A percentile compares a stretch with the other conserved stretches of the same genome.
phyloP scores from a whole-genome alignment of 2,888 invertebrate species.

The Xanthia icteritia region DNA sequence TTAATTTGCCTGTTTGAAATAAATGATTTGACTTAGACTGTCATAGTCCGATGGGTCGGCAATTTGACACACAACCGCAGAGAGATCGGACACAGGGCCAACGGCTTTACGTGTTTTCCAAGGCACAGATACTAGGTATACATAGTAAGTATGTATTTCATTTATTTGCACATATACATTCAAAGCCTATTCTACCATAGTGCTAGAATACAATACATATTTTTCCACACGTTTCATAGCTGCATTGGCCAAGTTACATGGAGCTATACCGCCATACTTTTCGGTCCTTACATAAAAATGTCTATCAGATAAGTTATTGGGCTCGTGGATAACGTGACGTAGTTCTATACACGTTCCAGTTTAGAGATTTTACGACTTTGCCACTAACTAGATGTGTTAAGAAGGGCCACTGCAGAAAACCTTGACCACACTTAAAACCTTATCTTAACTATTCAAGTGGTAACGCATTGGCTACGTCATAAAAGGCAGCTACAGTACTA shows the following conservation, averaged over 20 bases:
- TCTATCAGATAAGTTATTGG: constrained; percentile 66
- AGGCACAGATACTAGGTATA: too few relatives aligned
- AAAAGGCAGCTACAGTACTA: too few relatives aligned
- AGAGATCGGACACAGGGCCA: too few relatives aligned
- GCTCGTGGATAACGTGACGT: constrained; percentile 57
- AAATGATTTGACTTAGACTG: too few relatives aligned
- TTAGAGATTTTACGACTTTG: constrained; percentile 58
- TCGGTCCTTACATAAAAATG: constrained; percentile 62
- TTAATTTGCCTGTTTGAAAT: too few relatives aligned
- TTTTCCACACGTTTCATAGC: constrained; percentile 33
- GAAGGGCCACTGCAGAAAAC: constrained; percentile 2
- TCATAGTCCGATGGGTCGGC: too few relatives aligned
- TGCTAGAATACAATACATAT: constrained; percentile 26
- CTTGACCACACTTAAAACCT: background rate
- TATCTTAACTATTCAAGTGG: background rate
- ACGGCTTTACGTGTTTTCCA: too few relatives aligned
- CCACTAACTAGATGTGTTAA: background rate
- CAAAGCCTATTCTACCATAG: background rate
- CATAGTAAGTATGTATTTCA: too few relatives aligned
- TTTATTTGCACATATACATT: background rate
- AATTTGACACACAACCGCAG: too few relatives aligned
- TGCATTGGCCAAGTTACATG: constrained; percentile 48
- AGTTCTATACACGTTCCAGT: constrained; percentile 62
- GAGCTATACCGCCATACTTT: constrained; percentile 40
- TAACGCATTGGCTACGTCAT: background rate